A percentile compares a stretch with the other conserved stretches of the same genome.
Evolutionary conservation across 1,140 invertebrate species (phyloP).

Genomic region (Triops cancriformis): DNA sequence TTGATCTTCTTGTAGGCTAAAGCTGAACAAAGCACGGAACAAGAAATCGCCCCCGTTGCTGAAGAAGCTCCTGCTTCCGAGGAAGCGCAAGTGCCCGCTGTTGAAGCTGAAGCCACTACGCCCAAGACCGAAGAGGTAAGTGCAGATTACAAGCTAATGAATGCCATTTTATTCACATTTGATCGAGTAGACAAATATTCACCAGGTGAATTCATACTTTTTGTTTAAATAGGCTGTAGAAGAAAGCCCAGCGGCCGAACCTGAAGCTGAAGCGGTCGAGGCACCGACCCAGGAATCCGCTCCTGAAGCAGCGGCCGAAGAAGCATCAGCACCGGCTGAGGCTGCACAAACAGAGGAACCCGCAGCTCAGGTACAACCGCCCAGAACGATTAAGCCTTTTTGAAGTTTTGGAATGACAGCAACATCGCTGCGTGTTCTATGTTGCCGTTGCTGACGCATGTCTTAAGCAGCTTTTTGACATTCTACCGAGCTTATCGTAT

Average conservation of each 20-base stretch:
- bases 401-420: neutral
- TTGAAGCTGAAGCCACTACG: neutral
- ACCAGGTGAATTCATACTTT: neutral
- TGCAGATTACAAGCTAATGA: neutral
- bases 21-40: constrained; percentile 9
- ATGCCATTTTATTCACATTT: neutral
- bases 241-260: neutral
- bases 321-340: neutral
- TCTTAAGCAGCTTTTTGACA: too few species aligned
- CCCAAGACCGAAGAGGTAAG: constrained; percentile 5
- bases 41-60: neutral
- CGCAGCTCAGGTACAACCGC: neutral
- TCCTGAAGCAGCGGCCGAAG: neutral
- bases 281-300: neutral
- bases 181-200: neutral
- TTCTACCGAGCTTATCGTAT: too few species aligned
- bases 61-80: neutral
- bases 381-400: neutral
- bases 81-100: neutral
- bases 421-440: neutral
- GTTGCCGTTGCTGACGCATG: neutral
- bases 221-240: neutral
- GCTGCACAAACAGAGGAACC: neutral
- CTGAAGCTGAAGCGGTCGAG: neutral
- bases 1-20: neutral